A percentile compares a stretch with the other conserved stretches of the same genome.
Conservation (phyloP, 2,888 invertebrate species). For the Conus canariensis region DNA sequence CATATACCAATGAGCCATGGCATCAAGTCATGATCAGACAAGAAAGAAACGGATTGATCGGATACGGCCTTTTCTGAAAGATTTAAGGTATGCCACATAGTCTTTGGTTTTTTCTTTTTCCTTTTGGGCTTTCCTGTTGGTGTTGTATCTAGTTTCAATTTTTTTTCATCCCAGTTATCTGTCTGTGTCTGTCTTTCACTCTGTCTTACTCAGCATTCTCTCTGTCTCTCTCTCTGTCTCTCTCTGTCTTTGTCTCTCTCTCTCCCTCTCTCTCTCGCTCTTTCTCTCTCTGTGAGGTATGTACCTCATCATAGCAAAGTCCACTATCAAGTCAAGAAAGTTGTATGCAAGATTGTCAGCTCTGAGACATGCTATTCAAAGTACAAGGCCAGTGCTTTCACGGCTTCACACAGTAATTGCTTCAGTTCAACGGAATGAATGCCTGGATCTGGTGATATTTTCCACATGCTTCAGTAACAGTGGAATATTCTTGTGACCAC, state of each 20-base stretch:
- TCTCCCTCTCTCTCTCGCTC: too few species aligned
- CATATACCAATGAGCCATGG: neutral
- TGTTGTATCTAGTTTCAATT: neutral
- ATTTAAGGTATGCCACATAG: neutral
- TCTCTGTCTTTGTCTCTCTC: too few species aligned
- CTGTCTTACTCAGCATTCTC: neutral
- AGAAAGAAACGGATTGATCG: slow-evolving; percentile 27
- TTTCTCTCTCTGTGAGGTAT: too few species aligned
- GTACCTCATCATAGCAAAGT: neutral
- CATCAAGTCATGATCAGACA: neutral
- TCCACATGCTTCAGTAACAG: neutral
- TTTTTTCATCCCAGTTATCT: neutral
- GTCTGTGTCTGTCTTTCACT: neutral
- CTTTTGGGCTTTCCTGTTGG: neutral
- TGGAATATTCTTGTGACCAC: too few species aligned
- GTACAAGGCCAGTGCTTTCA: too few species aligned
- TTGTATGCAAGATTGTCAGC: neutral
- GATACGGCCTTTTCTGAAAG: slow-evolving; percentile 37
- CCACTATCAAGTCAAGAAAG: neutral
- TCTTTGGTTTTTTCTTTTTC: too few species aligned
- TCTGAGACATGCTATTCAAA: too few species aligned
- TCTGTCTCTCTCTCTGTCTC: too few species aligned
- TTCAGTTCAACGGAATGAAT: too few species aligned
- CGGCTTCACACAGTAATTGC: too few species aligned
- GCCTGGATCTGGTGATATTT: neutral